Evolutionary conservation across 2,113 vertebrate species (phyloP).

Genomic region (Brachyhypopomus occidentalis): DNA sequence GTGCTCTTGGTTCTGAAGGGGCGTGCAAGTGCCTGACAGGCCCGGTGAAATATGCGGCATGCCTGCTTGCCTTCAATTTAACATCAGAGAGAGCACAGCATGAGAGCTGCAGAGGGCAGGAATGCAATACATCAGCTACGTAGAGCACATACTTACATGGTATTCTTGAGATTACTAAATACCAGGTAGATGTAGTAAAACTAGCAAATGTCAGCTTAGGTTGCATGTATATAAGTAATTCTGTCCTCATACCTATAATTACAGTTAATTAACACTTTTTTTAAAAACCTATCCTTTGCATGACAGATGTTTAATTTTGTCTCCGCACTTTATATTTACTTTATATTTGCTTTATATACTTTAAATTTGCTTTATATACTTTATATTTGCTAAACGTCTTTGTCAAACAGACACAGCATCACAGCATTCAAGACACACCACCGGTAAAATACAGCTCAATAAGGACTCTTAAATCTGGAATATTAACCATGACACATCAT

Average conservation of each 20-base stretch:
- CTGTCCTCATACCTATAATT: not conserved
- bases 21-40: constrained; percentile 76
- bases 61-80: constrained; percentile 74
- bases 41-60: constrained; percentile 72
- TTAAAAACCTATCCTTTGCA: not conserved
- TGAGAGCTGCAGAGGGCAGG: constrained; percentile 63
- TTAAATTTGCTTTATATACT: too few species aligned
- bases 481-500: not conserved
- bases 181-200: not conserved
- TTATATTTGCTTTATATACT: too few species aligned
- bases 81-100: constrained; percentile 72
- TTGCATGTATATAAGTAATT: not conserved
- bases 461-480: not conserved
- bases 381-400: not conserved
- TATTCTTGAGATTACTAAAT: not conserved
- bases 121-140: constrained; percentile 65
- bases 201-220: not conserved
- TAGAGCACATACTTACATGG: not conserved
- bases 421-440: too few species aligned
- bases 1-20: constrained; percentile 71
- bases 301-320: not conserved
- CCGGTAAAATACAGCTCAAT: not conserved
- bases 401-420: too few species aligned
- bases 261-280: not conserved
- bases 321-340: too few species aligned